Conservation (phyloP, 2,113 vertebrate species). For the Halcyon senegalensis region DNA sequence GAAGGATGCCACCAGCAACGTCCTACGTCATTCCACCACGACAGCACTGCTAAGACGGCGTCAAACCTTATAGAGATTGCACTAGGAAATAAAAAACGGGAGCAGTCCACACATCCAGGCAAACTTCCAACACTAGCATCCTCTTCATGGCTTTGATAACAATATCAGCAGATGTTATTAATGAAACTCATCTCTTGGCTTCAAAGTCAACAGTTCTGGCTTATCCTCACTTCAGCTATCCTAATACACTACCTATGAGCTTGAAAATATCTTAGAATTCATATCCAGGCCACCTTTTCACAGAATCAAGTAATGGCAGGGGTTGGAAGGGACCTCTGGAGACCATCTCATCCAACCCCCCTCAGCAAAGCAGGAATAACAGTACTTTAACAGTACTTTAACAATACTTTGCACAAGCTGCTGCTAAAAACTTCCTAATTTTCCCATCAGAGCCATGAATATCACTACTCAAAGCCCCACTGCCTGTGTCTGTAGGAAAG, state of each 20-base stretch:
- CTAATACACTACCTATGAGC: not conserved
- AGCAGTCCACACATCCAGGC: not conserved
- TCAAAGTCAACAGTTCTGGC: not conserved
- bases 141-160: not conserved
- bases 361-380: too few relatives aligned
- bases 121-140: not conserved
- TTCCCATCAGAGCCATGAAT: not conserved
- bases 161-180: not conserved
- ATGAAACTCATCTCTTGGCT: not conserved
- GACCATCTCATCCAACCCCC: too few relatives aligned
- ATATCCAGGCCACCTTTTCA: not conserved
- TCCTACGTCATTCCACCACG: not conserved
- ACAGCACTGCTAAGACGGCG: not conserved
- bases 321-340: too few relatives aligned
- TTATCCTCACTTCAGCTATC: not conserved
- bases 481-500: not conserved
- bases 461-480: not conserved
- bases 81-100: not conserved
- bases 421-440: not conserved
- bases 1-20: not conserved
- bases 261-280: not conserved
- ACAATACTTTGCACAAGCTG: not conserved
- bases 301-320: too few relatives aligned
- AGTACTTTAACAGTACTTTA: too few relatives aligned
- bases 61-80: not conserved